Evolutionary conservation across 2,888 invertebrate species (phyloP), one percentile per base, ranked within the genome.

Genomic region (Heteromurus nitidus): DNA sequence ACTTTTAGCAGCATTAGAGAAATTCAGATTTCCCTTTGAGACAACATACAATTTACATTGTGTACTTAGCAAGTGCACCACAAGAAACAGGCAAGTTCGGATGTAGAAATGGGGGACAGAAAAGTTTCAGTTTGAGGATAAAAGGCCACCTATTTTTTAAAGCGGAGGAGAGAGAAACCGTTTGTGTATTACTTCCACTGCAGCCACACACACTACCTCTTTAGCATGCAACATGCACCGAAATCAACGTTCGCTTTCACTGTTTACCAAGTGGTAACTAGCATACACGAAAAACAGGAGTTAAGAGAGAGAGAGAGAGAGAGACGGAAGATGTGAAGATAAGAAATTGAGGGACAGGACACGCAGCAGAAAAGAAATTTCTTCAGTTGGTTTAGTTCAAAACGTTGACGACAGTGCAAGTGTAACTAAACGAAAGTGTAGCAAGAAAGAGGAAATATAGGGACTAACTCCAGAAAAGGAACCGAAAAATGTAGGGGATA

Each of bases 201-300:
- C 55, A 55, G 20, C 55, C 55, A 62, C n/a, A n/a, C n/a, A n/a
- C n/a, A n/a, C n/a, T n/a, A 60, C 3, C n/a, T 30, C 31, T 62
- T 62, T 62, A 31, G 62, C 62, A 62, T 62, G 62, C 62, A 62
- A 62, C 62, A 62, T 62, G 62, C 62, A 62, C 62, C 62, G 18
- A 2, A 31, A n/a, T 11, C 11, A 62, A 62, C 20, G 62, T 62
- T 62, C 31, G 62, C 62, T 62, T 62, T 62, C 62, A n/a, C 31
- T 31, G 62, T 62, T 62, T 62, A 31, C 62, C 62, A 62, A 62
- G 62, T 62, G 62, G 62, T 62, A 62, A 62, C 62, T 31, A 62
- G 22, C 62, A 30, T 5, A 50, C 7, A 13, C 9, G 53, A 53
- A 53, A 53, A 22, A 50, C 9, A 53, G 7, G 22, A 22, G 20